These are phyloP conservation scores for Sceloporus undulatus DNA, from an alignment of 2,113 vertebrate genomes.

Conservation along the genomic window DNA sequence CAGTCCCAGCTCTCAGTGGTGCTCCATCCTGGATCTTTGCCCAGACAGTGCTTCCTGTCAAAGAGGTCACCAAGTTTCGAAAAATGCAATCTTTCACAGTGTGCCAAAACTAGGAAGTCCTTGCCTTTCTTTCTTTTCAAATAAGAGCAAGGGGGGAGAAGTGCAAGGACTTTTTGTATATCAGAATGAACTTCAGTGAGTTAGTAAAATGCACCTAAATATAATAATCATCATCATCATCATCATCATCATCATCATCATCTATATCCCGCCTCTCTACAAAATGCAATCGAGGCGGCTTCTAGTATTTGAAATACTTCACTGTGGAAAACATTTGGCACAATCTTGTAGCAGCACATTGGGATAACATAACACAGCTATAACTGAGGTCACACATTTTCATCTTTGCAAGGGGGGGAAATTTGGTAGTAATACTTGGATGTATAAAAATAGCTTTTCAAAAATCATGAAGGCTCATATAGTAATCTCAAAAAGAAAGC, in stretches of 20 bases:
- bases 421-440: neutral
- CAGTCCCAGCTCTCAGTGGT: neutral
- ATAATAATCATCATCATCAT: too few species aligned
- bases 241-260: too few species aligned
- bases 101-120: neutral
- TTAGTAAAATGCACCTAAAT: neutral
- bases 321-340: neutral
- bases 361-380: neutral
- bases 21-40: neutral
- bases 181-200: neutral
- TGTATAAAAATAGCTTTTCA: neutral
- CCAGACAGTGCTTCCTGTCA: constrained; percentile 3
- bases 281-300: too few species aligned
- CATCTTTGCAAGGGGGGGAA: neutral
- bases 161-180: too few species aligned
- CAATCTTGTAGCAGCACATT: neutral
- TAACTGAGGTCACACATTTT: neutral
- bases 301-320: neutral
- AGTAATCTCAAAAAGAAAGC: neutral
- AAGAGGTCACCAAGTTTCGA: neutral
- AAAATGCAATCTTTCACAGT: neutral
- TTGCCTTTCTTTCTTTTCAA: neutral
- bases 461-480: neutral
- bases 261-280: too few species aligned
- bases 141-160: neutral